Evolutionary conservation across 2,888 invertebrate species (phyloP).

Genomic region (Conops quadrifasciatus): DNA sequence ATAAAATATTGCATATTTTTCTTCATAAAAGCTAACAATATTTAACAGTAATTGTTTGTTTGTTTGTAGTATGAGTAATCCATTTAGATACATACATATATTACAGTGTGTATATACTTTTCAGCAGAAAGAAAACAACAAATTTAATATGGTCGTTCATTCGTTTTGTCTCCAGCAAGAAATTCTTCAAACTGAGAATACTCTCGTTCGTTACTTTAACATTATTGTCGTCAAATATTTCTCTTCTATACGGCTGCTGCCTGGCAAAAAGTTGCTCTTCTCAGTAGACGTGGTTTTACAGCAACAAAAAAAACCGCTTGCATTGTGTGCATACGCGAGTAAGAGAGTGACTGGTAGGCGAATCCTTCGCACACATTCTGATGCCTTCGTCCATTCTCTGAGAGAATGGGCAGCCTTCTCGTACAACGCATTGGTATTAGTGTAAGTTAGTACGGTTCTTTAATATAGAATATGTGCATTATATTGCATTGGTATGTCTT

Average conservation of each 20-base stretch:
- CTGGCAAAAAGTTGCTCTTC: too few species aligned
- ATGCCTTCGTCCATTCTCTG: too few species aligned
- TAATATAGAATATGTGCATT: not conserved
- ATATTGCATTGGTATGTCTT: not conserved
- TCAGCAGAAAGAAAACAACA: not conserved
- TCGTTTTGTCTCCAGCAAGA: constrained; percentile 25
- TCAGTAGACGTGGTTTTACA: too few species aligned
- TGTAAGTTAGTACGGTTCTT: not conserved
- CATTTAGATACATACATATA: not conserved
- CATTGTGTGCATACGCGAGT: too few species aligned
- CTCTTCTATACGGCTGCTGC: not conserved
- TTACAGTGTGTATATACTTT: not conserved
- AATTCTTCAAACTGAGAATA: constrained; percentile 30
- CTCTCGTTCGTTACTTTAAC: not conserved
- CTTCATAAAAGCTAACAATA: not conserved
- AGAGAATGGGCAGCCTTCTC: too few species aligned
- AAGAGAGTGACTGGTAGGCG: too few species aligned
- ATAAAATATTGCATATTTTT: constrained; percentile 28
- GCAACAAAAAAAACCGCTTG: too few species aligned
- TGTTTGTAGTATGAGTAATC: constrained; percentile 2
- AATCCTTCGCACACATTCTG: too few species aligned
- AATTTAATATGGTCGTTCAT: constrained; percentile 34
- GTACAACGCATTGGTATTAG: not conserved
- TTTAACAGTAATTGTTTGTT: constrained; percentile 7
- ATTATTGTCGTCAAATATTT: not conserved